Evolutionary conservation across 2,113 vertebrate genomes (phyloP), one percentile per base, ranked within the genome.

Genomic region (Phodopus roborovskii): DNA sequence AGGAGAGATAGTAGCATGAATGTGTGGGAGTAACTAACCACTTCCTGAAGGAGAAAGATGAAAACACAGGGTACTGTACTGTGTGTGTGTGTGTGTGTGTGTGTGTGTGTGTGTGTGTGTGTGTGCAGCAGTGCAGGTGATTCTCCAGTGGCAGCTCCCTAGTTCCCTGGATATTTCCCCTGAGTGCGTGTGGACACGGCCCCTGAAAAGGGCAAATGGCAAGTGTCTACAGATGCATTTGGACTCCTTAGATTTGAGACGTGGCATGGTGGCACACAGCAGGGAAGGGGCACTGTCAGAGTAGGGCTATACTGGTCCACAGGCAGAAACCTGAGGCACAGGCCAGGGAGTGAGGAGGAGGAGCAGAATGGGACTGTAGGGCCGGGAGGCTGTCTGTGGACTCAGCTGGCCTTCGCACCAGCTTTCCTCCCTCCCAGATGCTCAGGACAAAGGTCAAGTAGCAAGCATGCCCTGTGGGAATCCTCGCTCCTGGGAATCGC

Each of bases 351-450:
- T 20, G 39, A 45, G 39, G n/a, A 39, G 28, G 45, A 60, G 36
- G 42, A 48, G n/a, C 53, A 64, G 88, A 53, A 8, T n/a, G 9
- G 50, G 42, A 58, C 26, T 3, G 22, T 5, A 16, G 62, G 83
- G 58, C 36, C 3, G 3, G 60, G 64, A 16, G 8, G 19, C 53
- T 48, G 36, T 42, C 78, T 62, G 0, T 20, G 88, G 5, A 17
- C 39, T 56, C 39, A 7, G 60, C 11, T 0, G 79, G 9, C 16
- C 56, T 19, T 62, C 4, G 39, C 15, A 2, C 16, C 0, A 2
- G 7, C 45, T 86, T 26, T 62, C 68, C 66, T 92, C 7, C 28
- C 45, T 26, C 26, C 62, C 11, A 22, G 17, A 45, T 68, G 19
- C 60, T 26, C 20, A 19, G 68, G 75, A 28, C 12, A 16, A 66